Evolutionary conservation across 2,888 invertebrate genomes (phyloP).

Genomic region (Falcaria lacertinaria): DNA sequence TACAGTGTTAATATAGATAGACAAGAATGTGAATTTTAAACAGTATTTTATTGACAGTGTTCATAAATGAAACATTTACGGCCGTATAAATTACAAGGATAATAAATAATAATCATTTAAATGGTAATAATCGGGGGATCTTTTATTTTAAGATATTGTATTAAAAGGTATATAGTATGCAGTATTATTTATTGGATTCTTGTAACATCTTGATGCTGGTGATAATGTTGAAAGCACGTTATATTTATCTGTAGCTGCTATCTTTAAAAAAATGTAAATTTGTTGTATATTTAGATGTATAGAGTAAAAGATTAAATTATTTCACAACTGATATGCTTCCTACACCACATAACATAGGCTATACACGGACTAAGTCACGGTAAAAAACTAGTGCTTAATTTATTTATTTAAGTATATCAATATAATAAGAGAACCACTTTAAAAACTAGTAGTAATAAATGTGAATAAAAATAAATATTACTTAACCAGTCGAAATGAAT

Average conservation of each 20-base stretch:
- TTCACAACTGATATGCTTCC: no score
- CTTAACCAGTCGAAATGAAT: conserved; percentile 60
- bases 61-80: conserved; percentile 32
- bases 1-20: background rate
- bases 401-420: background rate
- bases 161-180: no score
- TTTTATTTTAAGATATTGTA: no score
- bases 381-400: conserved; percentile 10
- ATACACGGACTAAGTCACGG: no score
- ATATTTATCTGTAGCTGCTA: no score
- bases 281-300: no score
- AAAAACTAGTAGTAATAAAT: conserved; percentile 28
- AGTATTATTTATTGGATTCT: background rate
- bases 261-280: no score
- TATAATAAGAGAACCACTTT: conserved; percentile 15
- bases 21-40: conserved; percentile 24
- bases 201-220: no score
- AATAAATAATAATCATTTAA: conserved; percentile 17
- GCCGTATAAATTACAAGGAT: conserved; percentile 25
- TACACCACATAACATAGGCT: no score
- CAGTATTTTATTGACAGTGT: conserved; percentile 20
- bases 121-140: conserved; percentile 22
- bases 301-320: no score
- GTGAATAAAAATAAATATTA: conserved; percentile 50
- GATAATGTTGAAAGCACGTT: no score